A percentile compares a stretch with the other conserved stretches of the same genome.
These are phyloP conservation scores for Polydrusus tereticollis DNA, from an alignment of 2,888 invertebrate species.

Conservation along the genomic window DNA sequence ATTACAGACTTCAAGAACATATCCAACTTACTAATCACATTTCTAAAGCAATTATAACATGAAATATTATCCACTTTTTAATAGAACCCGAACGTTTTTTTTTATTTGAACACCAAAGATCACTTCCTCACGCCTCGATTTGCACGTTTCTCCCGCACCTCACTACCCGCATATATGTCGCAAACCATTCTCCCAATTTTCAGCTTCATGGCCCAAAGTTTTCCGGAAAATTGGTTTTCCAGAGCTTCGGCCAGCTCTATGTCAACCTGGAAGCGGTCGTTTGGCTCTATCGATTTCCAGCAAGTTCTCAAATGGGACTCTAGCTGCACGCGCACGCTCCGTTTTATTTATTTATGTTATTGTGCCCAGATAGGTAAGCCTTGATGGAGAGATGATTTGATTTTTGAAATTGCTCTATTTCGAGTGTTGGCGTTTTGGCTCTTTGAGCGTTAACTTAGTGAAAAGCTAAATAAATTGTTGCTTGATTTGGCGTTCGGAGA, in stretches of 20 bases:
- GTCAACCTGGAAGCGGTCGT: conserved; percentile 32
- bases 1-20: no score
- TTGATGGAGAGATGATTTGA: not conserved
- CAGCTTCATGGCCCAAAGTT: conserved; percentile 19
- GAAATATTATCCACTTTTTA: not conserved
- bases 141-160: not conserved
- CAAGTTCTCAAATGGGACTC: conserved; percentile 34
- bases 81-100: not conserved
- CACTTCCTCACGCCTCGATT: not conserved
- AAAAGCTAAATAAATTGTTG: no score
- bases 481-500: no score
- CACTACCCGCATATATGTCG: not conserved
- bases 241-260: conserved; percentile 28
- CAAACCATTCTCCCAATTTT: not conserved
- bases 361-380: conserved; percentile 19
- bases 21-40: not conserved
- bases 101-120: not conserved
- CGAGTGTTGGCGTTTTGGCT: not conserved
- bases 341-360: conserved; percentile 46
- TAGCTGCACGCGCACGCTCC: conserved; percentile 28
- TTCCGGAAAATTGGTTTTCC: conserved; percentile 42
- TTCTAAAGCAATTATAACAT: not conserved
- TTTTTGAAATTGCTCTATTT: conserved; percentile 10
- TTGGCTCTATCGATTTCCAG: conserved; percentile 44
- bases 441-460: no score